These are phyloP conservation scores for Brotula barbata DNA, from an alignment of 2,797 vertebrate species.

Conservation along the genomic window DNA sequence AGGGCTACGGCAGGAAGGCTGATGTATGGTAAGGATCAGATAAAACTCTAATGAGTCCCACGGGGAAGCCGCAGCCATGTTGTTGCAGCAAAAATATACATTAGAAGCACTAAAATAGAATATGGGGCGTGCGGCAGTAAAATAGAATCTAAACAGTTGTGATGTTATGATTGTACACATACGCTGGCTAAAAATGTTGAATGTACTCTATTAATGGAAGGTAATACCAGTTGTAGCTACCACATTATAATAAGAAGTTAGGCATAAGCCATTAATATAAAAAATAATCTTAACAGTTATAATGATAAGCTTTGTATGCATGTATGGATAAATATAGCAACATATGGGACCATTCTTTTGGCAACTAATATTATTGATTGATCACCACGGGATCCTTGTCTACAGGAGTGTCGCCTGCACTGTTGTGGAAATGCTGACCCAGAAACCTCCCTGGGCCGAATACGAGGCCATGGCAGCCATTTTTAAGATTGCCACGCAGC, in stretches of 20 bases:
- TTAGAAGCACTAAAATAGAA: background rate
- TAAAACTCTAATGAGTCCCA: constrained; percentile 23
- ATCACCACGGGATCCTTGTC: constrained; percentile 16
- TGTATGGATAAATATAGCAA: too few relatives aligned
- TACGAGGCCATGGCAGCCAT: constrained; percentile 95
- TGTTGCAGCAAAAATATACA: background rate
- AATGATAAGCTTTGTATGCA: too few relatives aligned
- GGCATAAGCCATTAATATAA: too few relatives aligned
- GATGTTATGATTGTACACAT: background rate
- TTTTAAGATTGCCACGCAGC: constrained; percentile 94
- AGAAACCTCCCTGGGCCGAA: constrained; percentile 93
- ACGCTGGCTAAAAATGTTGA: background rate
- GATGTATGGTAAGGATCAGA: constrained; percentile 86
- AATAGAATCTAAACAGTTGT: background rate
- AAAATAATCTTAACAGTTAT: too few relatives aligned
- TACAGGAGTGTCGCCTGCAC: constrained; percentile 91
- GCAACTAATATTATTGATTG: background rate
- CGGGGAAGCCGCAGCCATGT: background rate
- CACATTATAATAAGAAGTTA: too few relatives aligned
- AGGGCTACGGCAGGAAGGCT: constrained; percentile 91
- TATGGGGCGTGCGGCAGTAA: too few relatives aligned
- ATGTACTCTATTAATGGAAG: background rate
- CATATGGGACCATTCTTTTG: background rate
- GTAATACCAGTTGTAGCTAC: too few relatives aligned
- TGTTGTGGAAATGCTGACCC: constrained; percentile 93